Evolutionary conservation across 1,140 invertebrate species (phyloP), one percentile per base, ranked within the genome.

Genomic region (Heliconius hermathena): DNA sequence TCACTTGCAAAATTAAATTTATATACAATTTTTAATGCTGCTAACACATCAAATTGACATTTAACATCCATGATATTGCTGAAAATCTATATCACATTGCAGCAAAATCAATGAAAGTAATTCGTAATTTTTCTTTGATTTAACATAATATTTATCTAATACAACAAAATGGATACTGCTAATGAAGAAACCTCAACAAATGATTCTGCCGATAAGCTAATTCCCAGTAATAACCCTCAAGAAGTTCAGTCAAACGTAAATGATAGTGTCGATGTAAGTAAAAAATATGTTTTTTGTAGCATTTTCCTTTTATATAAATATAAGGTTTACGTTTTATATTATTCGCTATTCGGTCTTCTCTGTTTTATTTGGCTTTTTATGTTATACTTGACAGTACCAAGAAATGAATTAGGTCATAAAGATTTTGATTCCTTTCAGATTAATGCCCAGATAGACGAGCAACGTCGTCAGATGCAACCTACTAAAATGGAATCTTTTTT

Each of bases 401-500:
- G 22, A 66, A 22, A 71, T 78, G 8, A 77, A 74, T 46, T 71
- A 73, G 75, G 76, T 81, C 60, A 78, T 74, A 46, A 57, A 57
- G 4, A 26, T 77, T 75, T 81, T 81, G 41, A 57, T 73, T 81
- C 72, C n/a, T 81, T 87, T 83, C 90, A 94, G 93, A 87, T 92
- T 73, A 94, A 91, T 90, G 89, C 90, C 74, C 87, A 93, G 83
- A 90, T 90, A 76, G 91, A 94, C 79, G 93, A 91, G 77, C 88
- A 93, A 78, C 87, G 88, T 57, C 87, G 81, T 52, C 86, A 85
- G 80, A 91, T 90, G 89, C 97, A 97, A 86, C 97, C 97, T 26
- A 95, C 96, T 2, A 96, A 96, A 92, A 93, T 97, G 89, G 97
- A 98, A 93, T 98, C 97, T 26, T 97, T 98, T 87, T 97, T 98